phyloP scores from a whole-genome alignment of 2,888 invertebrate species.

The Harpalus rubripes region DNA sequence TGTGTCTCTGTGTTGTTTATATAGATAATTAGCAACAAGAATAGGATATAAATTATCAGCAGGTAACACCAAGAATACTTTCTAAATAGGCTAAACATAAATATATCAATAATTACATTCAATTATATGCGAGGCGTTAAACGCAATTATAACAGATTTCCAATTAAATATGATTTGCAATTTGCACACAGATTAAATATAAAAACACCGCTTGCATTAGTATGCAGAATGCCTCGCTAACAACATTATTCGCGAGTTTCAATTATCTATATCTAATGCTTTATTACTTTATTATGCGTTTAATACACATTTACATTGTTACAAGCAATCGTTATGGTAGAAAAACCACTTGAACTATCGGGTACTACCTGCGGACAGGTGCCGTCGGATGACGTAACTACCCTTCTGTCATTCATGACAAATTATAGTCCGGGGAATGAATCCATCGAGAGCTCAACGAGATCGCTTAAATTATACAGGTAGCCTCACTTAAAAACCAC shows the following conservation, averaged over 20 bases:
- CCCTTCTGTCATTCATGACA: slow-evolving; percentile 64
- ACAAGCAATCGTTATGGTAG: not conserved
- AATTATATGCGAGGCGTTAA: slow-evolving; percentile 29
- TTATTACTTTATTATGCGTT: slow-evolving; percentile 26
- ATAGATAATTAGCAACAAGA: slow-evolving; percentile 35
- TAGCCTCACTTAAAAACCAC: slow-evolving; percentile 53
- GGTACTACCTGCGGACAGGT: slow-evolving; percentile 66
- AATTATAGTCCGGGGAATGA: slow-evolving; percentile 60
- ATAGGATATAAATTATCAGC: slow-evolving; percentile 40
- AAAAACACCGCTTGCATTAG: slow-evolving; percentile 12
- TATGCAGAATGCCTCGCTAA: slow-evolving; percentile 12
- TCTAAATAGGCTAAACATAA: slow-evolving; percentile 45
- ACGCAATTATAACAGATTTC: slow-evolving; percentile 28
- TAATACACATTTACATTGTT: not conserved
- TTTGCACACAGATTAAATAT: slow-evolving; percentile 23
- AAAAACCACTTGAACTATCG: no score
- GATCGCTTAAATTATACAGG: slow-evolving; percentile 63
- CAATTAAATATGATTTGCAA: slow-evolving; percentile 30
- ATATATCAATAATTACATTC: slow-evolving; percentile 31
- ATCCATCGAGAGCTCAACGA: slow-evolving; percentile 38
- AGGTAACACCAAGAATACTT: slow-evolving; percentile 29
- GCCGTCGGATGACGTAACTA: slow-evolving; percentile 68
- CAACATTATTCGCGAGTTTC: slow-evolving; percentile 20
- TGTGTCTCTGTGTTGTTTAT: slow-evolving; percentile 20
- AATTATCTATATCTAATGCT: not conserved